Conservation (phyloP, 2,797 vertebrate species). For the Hippopotamyrus pictus region DNA sequence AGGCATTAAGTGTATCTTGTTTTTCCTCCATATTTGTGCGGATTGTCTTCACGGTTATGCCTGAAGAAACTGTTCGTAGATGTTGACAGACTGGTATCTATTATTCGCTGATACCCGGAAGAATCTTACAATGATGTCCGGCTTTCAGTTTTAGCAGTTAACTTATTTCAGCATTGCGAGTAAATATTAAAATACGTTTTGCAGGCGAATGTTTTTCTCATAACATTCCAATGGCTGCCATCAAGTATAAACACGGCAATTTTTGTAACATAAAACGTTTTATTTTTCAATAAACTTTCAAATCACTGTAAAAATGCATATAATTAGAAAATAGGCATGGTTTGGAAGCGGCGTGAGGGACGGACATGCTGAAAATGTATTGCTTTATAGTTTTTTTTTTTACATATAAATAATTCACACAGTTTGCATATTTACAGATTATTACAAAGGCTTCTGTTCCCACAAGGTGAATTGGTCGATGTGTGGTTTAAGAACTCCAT, state of each 20-base stretch:
- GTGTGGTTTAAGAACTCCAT: slow-evolving; percentile 64
- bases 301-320: slow-evolving; percentile 53
- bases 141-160: neutral
- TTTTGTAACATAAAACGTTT: slow-evolving; percentile 55
- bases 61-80: neutral
- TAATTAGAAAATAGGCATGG: slow-evolving; percentile 55
- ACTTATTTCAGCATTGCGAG: neutral
- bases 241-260: neutral
- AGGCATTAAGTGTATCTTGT: neutral
- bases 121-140: neutral
- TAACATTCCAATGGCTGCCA: neutral
- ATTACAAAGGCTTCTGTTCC: slow-evolving; percentile 35
- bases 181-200: neutral
- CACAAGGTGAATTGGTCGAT: slow-evolving; percentile 55
- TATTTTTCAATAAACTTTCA: slow-evolving; percentile 55
- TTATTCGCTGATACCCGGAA: neutral
- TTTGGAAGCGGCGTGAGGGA: slow-evolving; percentile 32
- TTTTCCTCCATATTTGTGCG: neutral
- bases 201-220: neutral
- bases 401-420: slow-evolving; percentile 83
- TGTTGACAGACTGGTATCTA: neutral
- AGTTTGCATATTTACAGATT: slow-evolving; percentile 76
- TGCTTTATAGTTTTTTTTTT: slow-evolving; percentile 54
- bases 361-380: slow-evolving; percentile 51
- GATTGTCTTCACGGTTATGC: neutral